Percentiles rank a stretch among this genome's conserved stretches.
Conservation (phyloP, 1,140 invertebrate genomes). For the Lepidurus apus region DNA sequence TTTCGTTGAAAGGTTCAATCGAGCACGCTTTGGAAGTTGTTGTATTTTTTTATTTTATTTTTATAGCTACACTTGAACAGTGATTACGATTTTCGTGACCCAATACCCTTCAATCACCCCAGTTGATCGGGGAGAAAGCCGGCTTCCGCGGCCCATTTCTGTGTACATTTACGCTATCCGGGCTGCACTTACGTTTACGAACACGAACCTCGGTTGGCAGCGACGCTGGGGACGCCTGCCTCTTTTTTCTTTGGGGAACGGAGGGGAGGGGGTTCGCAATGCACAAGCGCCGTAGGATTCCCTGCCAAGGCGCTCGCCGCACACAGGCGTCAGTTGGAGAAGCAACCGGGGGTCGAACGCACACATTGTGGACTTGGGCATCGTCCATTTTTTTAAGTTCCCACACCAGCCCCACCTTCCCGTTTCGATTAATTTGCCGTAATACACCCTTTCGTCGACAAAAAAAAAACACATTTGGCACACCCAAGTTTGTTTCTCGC, state of each 20-base stretch:
- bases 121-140: background rate
- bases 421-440: background rate
- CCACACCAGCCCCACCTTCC: background rate
- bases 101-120: background rate
- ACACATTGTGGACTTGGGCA: background rate
- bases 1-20: no score
- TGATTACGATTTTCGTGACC: background rate
- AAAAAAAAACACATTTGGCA: background rate
- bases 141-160: background rate
- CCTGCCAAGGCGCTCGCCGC: background rate
- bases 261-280: background rate
- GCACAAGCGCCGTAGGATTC: slow-evolving; percentile 1
- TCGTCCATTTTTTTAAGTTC: slow-evolving; percentile 11
- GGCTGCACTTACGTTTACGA: background rate
- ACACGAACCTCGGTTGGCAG: background rate
- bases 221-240: slow-evolving; percentile 6
- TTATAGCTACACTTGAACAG: background rate
- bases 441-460: background rate
- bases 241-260: background rate
- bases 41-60: no score
- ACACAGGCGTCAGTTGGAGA: background rate
- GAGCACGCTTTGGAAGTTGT: no score
- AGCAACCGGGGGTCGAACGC: background rate
- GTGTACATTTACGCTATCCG: background rate
- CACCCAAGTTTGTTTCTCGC: background rate